Conservation (phyloP, 2,888 invertebrate genomes). For the Drymonia ruficornis region DNA sequence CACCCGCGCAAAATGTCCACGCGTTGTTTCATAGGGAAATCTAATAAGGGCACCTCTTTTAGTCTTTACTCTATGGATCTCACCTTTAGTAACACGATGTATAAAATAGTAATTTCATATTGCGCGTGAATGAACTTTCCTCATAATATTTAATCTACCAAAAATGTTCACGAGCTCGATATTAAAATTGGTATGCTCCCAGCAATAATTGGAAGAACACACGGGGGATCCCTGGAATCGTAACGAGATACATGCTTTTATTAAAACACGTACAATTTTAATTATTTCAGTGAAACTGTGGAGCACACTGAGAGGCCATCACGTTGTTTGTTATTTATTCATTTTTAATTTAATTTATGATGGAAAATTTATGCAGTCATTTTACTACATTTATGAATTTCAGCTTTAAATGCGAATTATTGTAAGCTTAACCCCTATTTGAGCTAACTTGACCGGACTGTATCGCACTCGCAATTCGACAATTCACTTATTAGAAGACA, state of each 20-base stretch:
- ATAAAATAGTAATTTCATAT: background rate
- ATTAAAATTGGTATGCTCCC: conserved; percentile 16
- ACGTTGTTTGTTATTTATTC: conserved; percentile 2
- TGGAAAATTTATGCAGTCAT: no score
- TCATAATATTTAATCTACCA: conserved; percentile 7
- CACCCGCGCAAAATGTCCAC: no score
- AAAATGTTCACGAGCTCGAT: conserved; percentile 9
- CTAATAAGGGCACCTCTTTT: no score
- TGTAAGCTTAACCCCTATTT: no score
- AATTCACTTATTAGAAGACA: no score
- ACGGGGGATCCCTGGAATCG: conserved; percentile 19
- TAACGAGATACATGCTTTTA: conserved; percentile 27
- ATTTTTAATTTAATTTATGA: no score
- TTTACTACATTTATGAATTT: no score
- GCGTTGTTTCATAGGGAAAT: no score
- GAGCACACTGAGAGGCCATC: conserved; percentile 16
- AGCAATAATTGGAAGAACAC: conserved; percentile 30
- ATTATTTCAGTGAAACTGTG: conserved; percentile 34
- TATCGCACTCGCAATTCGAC: no score
- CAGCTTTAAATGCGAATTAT: no score
- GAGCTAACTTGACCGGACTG: no score
- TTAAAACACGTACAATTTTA: conserved; percentile 48
- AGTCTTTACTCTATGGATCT: no score
- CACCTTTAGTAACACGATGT: background rate
- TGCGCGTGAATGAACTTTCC: background rate